Percentiles rank a stretch among this genome's conserved stretches.
phyloP scores from a whole-genome alignment of 2,888 invertebrate species.

The Poecilobothrus nobilitatus region DNA sequence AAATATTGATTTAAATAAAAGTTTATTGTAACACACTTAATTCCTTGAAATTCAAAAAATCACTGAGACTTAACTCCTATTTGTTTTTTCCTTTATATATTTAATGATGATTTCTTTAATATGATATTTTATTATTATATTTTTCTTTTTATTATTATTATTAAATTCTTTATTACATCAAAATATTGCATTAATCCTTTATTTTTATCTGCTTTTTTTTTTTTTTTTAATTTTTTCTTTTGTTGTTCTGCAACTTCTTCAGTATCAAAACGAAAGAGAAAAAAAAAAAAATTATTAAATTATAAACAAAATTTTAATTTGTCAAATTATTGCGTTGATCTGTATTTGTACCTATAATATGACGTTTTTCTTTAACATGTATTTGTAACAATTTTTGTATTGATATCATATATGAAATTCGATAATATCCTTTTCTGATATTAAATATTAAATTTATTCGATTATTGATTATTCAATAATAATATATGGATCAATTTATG shows the following conservation, averaged over 20 bases:
- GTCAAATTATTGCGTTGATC: no score
- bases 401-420: not conserved
- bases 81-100: not conserved
- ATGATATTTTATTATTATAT: no score
- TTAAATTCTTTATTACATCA: no score
- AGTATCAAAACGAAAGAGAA: no score
- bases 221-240: not conserved
- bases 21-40: not conserved
- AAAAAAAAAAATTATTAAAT: no score
- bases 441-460: no score
- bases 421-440: not conserved
- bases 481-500: no score
- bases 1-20: no score
- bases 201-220: not conserved
- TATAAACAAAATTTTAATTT: no score
- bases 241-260: no score
- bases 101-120: not conserved
- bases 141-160: no score
- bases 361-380: not conserved
- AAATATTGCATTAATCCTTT: not conserved
- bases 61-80: not conserved
- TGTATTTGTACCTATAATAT: not conserved
- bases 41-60: slow-evolving; percentile 1
- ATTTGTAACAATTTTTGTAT: not conserved
- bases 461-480: no score